These are phyloP conservation scores for Actinia tenebrosa DNA, from an alignment of 64 coral and sea anemone species.

Conservation along the genomic window DNA sequence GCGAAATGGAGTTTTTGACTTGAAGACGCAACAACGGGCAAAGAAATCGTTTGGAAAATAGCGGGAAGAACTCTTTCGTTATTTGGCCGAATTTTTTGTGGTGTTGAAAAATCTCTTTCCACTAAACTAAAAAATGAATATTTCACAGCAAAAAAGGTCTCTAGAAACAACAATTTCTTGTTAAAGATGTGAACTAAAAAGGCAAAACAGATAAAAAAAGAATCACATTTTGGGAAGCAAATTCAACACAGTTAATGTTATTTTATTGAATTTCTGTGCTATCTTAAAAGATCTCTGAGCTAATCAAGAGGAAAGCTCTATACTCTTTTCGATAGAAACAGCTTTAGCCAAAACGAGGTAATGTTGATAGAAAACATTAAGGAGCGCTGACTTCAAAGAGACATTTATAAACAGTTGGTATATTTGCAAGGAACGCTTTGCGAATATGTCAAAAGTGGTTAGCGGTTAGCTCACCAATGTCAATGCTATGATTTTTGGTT, in stretches of 20 bases:
- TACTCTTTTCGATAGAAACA: background rate
- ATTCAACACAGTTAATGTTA: background rate
- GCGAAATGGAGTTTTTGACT: background rate
- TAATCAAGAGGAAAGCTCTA: background rate
- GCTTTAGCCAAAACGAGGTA: background rate
- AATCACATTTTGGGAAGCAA: background rate
- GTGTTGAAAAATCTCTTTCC: too few relatives aligned
- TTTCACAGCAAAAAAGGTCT: too few relatives aligned
- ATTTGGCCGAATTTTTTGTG: too few relatives aligned
- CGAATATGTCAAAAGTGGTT: background rate
- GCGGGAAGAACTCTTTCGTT: too few relatives aligned
- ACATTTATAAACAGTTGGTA: background rate
- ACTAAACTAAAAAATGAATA: too few relatives aligned
- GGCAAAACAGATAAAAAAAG: too few relatives aligned
- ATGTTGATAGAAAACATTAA: conserved; percentile 10
- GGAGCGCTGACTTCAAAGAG: background rate
- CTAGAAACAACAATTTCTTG: too few relatives aligned
- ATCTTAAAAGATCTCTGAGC: background rate
- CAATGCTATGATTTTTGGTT: background rate
- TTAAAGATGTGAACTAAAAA: too few relatives aligned
- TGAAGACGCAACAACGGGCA: background rate
- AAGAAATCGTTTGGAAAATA: too few relatives aligned
- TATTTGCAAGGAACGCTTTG: background rate
- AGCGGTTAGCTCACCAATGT: background rate
- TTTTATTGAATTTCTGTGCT: background rate